Percentiles rank a stretch among this genome's conserved stretches.
Conservation (phyloP, 2,113 vertebrate species). For the Morone chrysops region DNA sequence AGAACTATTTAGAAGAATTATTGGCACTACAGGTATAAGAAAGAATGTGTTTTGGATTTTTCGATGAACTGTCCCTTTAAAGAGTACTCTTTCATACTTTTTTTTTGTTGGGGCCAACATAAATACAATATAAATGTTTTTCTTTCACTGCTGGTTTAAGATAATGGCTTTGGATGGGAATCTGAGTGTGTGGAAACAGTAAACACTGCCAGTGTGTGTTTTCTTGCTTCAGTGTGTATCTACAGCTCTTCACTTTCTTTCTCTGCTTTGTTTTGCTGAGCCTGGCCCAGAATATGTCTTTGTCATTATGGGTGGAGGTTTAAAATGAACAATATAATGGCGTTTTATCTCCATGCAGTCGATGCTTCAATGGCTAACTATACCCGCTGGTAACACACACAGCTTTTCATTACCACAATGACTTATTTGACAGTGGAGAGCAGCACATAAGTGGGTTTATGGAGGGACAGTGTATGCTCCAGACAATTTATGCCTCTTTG, state of each 20-base stretch:
- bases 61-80: neutral
- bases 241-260: neutral
- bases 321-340: conserved; percentile 1
- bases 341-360: neutral
- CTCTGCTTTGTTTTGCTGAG: neutral
- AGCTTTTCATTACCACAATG: conserved; percentile 45
- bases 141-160: neutral
- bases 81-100: neutral
- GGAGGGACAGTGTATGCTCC: conserved; percentile 3
- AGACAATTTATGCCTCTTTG: conserved; percentile 39
- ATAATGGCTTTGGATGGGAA: neutral
- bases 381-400: conserved; percentile 25
- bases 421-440: conserved; percentile 43
- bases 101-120: neutral
- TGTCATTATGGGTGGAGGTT: neutral
- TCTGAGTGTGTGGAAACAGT: neutral
- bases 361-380: neutral
- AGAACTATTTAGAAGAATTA: too few species aligned
- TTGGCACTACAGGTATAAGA: too few species aligned
- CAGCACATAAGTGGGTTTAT: conserved; percentile 35
- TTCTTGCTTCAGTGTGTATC: neutral
- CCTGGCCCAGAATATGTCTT: conserved; percentile 1
- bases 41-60: too few species aligned
- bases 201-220: neutral
- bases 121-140: neutral